phyloP scores from a whole-genome alignment of 92 coral and sea anemone species.

The Porites divaricata region DNA sequence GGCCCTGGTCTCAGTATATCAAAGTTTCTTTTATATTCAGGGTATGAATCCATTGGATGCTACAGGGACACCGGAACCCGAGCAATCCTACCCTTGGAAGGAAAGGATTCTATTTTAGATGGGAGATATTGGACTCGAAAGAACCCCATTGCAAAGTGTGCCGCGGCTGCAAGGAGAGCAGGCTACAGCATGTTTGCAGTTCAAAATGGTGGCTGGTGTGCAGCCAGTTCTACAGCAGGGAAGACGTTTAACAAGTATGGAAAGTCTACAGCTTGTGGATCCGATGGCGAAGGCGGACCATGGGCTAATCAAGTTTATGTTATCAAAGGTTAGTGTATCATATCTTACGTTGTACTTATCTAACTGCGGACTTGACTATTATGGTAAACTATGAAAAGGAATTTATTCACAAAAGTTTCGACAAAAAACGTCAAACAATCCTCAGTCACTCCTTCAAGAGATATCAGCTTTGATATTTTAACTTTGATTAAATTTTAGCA shows the following conservation, averaged over 20 bases:
- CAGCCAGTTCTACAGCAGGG: conserved; percentile 25
- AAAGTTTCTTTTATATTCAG: neutral
- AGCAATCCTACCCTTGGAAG: conserved; percentile 3
- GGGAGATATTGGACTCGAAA: neutral
- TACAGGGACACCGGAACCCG: neutral
- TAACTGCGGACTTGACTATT: too few species aligned
- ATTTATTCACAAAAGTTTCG: too few species aligned
- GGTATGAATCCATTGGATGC: neutral
- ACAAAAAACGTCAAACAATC: too few species aligned
- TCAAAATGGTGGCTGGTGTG: conserved; percentile 52
- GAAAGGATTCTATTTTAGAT: conserved; percentile 1
- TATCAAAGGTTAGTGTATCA: neutral
- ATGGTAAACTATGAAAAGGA: too few species aligned
- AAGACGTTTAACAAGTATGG: conserved; percentile 40
- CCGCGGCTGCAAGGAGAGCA: neutral
- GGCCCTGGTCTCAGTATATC: too few species aligned
- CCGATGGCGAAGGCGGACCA: conserved; percentile 47
- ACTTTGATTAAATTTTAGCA: too few species aligned
- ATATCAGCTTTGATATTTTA: too few species aligned
- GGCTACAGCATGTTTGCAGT: conserved; percentile 24
- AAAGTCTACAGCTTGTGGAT: conserved; percentile 12
- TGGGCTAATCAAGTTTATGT: conserved; percentile 47
- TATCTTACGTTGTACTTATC: too few species aligned
- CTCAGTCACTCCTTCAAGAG: too few species aligned
- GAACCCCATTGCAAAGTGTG: neutral